phyloP scores from a whole-genome alignment of 2,888 invertebrate genomes.

The Galerucella calmariensis region DNA sequence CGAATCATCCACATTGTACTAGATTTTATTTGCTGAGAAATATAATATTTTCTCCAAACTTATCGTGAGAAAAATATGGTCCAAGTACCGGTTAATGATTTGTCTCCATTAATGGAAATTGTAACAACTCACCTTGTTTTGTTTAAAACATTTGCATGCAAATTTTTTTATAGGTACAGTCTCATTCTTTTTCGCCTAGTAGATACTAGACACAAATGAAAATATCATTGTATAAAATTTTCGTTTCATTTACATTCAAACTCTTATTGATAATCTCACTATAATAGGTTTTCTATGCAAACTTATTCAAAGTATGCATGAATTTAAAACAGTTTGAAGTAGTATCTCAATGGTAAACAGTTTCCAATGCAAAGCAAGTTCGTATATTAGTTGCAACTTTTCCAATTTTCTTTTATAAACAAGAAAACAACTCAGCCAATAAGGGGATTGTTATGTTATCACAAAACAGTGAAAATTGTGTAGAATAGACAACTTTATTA shows the following conservation, averaged over 20 bases:
- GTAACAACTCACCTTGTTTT: background rate
- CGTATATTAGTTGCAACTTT: background rate
- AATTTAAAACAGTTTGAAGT: background rate
- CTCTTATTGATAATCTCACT: background rate
- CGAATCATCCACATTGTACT: no score
- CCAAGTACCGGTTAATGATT: background rate
- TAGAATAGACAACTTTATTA: background rate
- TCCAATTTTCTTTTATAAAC: background rate
- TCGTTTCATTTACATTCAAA: slow-evolving; percentile 2
- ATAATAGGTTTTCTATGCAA: background rate
- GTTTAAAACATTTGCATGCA: background rate
- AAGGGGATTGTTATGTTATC: background rate
- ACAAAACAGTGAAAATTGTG: background rate
- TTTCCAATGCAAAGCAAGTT: background rate
- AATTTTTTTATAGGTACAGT: background rate
- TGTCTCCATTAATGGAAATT: background rate
- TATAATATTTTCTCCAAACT: no score
- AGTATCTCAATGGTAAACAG: background rate
- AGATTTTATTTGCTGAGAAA: no score
- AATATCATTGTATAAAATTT: background rate
- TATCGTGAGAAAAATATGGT: no score
- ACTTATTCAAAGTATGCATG: background rate
- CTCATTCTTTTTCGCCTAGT: background rate
- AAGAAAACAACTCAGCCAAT: background rate
- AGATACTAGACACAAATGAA: background rate